Evolutionary conservation across 2,888 invertebrate genomes (phyloP).

Genomic region (Leistus spinibarbis): DNA sequence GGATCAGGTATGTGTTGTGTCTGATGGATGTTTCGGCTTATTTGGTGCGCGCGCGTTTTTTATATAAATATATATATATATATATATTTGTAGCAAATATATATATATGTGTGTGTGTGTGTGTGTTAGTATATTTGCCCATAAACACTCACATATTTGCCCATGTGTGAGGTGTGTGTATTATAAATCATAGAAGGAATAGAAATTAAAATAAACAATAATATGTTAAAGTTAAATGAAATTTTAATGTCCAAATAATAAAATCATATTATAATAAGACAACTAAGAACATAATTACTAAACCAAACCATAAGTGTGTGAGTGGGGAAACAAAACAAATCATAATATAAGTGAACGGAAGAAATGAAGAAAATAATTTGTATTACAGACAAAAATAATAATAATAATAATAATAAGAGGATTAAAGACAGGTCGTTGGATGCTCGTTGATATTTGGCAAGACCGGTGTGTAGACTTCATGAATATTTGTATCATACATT

Average conservation of each 20-base stretch:
- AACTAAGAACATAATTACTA: slow-evolving; percentile 38
- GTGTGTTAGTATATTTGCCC: background rate
- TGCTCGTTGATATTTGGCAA: slow-evolving; percentile 32
- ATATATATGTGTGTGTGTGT: background rate
- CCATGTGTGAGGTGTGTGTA: background rate
- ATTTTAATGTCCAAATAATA: slow-evolving; percentile 37
- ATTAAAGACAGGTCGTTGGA: slow-evolving; percentile 25
- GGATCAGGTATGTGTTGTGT: background rate
- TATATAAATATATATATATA: background rate
- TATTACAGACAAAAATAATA: slow-evolving; percentile 10
- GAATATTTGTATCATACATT: slow-evolving; percentile 28
- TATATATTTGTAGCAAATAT: background rate
- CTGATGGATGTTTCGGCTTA: background rate
- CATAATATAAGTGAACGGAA: slow-evolving; percentile 1
- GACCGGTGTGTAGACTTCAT: slow-evolving; percentile 16
- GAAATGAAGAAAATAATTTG: slow-evolving; percentile 15
- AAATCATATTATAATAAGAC: slow-evolving; percentile 36
- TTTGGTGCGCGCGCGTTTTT: background rate
- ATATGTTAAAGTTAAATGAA: slow-evolving; percentile 38
- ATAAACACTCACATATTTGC: slow-evolving; percentile 1
- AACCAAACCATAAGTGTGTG: slow-evolving; percentile 37
- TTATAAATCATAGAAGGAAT: slow-evolving; percentile 11
- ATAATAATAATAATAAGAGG: slow-evolving; percentile 20
- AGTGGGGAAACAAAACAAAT: slow-evolving; percentile 13
- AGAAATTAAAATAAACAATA: slow-evolving; percentile 32